A percentile compares a stretch with the other conserved stretches of the same genome.
phyloP scores from a whole-genome alignment of 2,797 vertebrate genomes.

The Schizothorax lantsangensis region DNA sequence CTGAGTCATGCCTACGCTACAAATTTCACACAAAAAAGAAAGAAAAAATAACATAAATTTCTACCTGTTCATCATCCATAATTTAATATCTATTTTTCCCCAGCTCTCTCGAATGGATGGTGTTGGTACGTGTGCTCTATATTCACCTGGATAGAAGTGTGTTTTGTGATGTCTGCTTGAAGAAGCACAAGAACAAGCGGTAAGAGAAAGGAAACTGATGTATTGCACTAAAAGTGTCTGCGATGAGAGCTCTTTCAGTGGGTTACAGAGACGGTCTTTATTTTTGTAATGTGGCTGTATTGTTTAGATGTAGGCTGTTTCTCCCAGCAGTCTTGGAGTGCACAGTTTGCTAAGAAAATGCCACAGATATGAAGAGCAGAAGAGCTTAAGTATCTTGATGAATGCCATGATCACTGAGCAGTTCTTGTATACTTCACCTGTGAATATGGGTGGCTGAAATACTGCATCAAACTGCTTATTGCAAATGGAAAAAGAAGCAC shows the following conservation, averaged over 20 bases:
- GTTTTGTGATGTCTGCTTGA: slow-evolving; percentile 39
- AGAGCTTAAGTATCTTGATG: slow-evolving; percentile 18
- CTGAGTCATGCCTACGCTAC: background rate
- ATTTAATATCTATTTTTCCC: slow-evolving; percentile 49
- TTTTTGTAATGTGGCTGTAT: slow-evolving; percentile 62
- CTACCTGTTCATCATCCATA: slow-evolving; percentile 49
- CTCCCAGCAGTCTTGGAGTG: slow-evolving; percentile 20
- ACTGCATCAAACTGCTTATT: slow-evolving; percentile 1
- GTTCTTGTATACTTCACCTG: slow-evolving; percentile 22
- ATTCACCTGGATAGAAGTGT: slow-evolving; percentile 35
- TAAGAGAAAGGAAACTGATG: slow-evolving; percentile 11
- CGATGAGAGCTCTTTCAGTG: slow-evolving; percentile 19
- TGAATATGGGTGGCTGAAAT: slow-evolving; percentile 22
- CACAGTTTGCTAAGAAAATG: slow-evolving; percentile 38
- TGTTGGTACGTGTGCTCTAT: slow-evolving; percentile 38
- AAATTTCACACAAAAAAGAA: background rate
- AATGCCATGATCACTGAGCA: background rate
- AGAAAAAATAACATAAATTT: background rate
- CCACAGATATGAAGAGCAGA: slow-evolving; percentile 20
- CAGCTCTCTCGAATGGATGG: slow-evolving; percentile 36
- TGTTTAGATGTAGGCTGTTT: slow-evolving; percentile 42
- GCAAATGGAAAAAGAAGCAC: slow-evolving; percentile 37
- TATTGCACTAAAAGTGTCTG: too few species aligned
- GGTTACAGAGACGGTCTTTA: slow-evolving; percentile 53
- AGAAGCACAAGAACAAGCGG: slow-evolving; percentile 30